These are phyloP conservation scores for Parambassis ranga DNA, from an alignment of 2,797 vertebrate genomes.

Conservation along the genomic window DNA sequence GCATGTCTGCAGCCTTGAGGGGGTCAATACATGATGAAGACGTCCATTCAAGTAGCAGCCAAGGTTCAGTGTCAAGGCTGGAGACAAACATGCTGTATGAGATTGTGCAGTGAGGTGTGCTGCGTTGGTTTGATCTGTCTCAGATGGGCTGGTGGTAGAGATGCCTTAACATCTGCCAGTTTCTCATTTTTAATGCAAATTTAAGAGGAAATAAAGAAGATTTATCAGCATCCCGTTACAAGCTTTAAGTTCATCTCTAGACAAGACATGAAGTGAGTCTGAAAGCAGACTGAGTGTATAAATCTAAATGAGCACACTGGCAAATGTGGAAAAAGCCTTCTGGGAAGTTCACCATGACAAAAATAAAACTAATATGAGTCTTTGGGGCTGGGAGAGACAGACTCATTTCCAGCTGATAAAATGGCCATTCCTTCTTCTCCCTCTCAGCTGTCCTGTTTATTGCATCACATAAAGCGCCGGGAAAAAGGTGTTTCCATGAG, in stretches of 20 bases:
- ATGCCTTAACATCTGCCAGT: background rate
- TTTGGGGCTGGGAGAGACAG: conserved; percentile 31
- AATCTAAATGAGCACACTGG: conserved; percentile 10
- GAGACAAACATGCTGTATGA: background rate
- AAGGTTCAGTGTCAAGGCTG: conserved; percentile 6
- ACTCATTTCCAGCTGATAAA: conserved; percentile 57
- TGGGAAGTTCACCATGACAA: conserved; percentile 14
- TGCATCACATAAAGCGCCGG: conserved; percentile 38
- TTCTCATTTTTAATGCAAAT: background rate
- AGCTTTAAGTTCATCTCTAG: background rate
- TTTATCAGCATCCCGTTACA: background rate
- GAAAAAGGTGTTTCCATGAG: conserved; percentile 40
- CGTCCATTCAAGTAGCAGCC: background rate
- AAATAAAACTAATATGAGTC: conserved; percentile 42
- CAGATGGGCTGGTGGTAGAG: background rate
- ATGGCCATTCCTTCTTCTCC: conserved; percentile 13
- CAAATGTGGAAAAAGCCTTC: conserved; percentile 7
- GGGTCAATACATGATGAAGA: background rate
- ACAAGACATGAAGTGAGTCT: background rate
- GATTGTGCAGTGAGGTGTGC: background rate
- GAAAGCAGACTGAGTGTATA: conserved; percentile 5
- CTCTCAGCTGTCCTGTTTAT: conserved; percentile 45
- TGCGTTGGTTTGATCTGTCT: no score
- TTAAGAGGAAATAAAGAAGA: background rate
- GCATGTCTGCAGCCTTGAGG: conserved; percentile 2